Percentiles rank a stretch among this genome's conserved stretches.
phyloP scores from a whole-genome alignment of 2,888 invertebrate species.

The Coecobrya sp. region DNA sequence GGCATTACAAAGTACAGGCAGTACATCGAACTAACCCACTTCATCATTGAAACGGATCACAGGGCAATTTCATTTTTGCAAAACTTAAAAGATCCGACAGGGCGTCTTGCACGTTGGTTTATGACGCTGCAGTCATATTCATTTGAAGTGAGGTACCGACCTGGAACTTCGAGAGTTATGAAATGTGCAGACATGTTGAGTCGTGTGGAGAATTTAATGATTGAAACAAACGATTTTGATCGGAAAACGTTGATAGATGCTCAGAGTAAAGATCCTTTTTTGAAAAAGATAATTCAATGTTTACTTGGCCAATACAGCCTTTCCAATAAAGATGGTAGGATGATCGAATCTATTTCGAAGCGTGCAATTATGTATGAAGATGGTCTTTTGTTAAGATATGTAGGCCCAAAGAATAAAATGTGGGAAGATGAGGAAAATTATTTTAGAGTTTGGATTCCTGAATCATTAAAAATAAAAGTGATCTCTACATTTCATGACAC shows the following conservation, averaged over 20 bases:
- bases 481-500: constrained; percentile 71
- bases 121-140: constrained; percentile 87
- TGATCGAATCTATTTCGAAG: background rate
- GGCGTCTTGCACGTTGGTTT: constrained; percentile 88
- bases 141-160: constrained; percentile 87
- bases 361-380: constrained; percentile 51
- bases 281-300: constrained; percentile 59
- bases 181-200: constrained; percentile 87
- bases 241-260: constrained; percentile 9
- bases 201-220: background rate
- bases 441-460: constrained; percentile 77
- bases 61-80: constrained; percentile 88
- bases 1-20: constrained; percentile 57
- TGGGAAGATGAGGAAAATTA: constrained; percentile 76
- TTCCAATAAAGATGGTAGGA: background rate
- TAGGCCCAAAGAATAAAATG: constrained; percentile 62
- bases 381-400: constrained; percentile 59
- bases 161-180: constrained; percentile 87
- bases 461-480: constrained; percentile 28
- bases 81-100: constrained; percentile 60
- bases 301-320: constrained; percentile 57
- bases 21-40: constrained; percentile 78
- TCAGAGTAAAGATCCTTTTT: constrained; percentile 67
- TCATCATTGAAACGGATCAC: constrained; percentile 88
- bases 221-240: background rate